Evolutionary conservation across 2,113 vertebrate species (phyloP), one percentile per base, ranked within the genome.

Genomic region (Cyanoramphus novaezelandiae): DNA sequence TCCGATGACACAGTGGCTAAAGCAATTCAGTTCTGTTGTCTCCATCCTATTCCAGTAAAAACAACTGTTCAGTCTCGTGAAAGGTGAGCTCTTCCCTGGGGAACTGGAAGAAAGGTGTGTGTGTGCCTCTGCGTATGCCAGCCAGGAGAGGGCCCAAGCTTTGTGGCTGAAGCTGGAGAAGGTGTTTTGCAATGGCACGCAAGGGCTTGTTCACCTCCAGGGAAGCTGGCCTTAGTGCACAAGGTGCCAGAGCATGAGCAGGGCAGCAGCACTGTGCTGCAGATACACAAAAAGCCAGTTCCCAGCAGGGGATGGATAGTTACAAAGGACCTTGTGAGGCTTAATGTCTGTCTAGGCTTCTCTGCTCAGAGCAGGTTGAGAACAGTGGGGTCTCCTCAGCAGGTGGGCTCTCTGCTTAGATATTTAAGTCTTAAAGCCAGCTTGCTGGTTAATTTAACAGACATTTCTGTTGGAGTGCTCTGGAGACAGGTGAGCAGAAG

Each of bases 401-500:
- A 81, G 55, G 82, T 57, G 29, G 11, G n/a, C 27, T 47, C 65
- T 33, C 16, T 74, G 64, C 91, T 78, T 67, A 41, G 77, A 6
- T 86, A 33, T 62, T 76, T 82, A 86, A 90, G 75, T 77, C 59
- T 72, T 15, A 16, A 86, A 33, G 1, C 33, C 53, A 69, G 3
- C 44, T 95, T 82, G 55, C 62, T 94, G 67, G 24, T 80, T 92
- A 74, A 80, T 90, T 94, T 41, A 80, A 52, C 59, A 74, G 81
- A 71, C 82, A 53, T 33, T 90, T 64, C 33, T 50, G 23, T 17
- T 65, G 49, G 80, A 86, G 80, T 68, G 81, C 60, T 93, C 88
- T 68, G 86, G 49, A 88, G 64, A 55, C 33, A 86, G 83, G 55
- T 59, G 72, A 93, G 44, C 72, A 92, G 50, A 39, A 67, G n/a